phyloP scores from a whole-genome alignment of 2,797 vertebrate genomes.

The Apodemus agrarius region DNA sequence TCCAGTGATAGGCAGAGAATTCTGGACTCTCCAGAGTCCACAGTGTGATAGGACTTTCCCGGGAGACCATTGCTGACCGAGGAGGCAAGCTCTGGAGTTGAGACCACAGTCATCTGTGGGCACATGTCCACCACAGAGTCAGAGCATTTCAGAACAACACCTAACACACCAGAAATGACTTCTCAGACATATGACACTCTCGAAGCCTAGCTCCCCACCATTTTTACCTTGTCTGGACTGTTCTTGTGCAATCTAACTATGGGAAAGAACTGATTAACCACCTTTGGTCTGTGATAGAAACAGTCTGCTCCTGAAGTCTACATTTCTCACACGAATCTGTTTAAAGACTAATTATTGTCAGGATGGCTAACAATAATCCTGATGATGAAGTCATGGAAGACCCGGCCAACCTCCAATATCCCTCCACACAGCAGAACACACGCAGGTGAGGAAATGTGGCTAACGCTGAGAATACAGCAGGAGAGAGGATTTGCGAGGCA shows the following conservation, averaged over 20 bases:
- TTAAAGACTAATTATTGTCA: neutral
- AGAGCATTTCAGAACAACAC: neutral
- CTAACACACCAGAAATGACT: accelerated
- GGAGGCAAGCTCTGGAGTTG: neutral
- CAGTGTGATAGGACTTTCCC: accelerated
- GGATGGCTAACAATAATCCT: neutral
- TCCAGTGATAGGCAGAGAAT: accelerated
- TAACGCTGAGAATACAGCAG: neutral
- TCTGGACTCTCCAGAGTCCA: accelerated
- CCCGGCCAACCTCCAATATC: accelerated
- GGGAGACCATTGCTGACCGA: accelerated
- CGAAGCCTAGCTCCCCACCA: too few species aligned
- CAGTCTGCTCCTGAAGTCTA: neutral
- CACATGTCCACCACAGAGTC: too few species aligned
- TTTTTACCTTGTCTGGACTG: accelerated
- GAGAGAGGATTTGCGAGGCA: neutral
- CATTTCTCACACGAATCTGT: neutral
- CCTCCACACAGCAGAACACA: neutral
- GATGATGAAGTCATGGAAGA: neutral
- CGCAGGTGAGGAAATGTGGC: neutral
- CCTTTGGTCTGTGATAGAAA: neutral
- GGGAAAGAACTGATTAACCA: neutral
- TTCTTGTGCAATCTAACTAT: accelerated
- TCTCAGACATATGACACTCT: accelerated
- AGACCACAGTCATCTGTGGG: too few species aligned